Conservation (phyloP, 1,140 invertebrate species). For the Cydia fagiglandana region DNA sequence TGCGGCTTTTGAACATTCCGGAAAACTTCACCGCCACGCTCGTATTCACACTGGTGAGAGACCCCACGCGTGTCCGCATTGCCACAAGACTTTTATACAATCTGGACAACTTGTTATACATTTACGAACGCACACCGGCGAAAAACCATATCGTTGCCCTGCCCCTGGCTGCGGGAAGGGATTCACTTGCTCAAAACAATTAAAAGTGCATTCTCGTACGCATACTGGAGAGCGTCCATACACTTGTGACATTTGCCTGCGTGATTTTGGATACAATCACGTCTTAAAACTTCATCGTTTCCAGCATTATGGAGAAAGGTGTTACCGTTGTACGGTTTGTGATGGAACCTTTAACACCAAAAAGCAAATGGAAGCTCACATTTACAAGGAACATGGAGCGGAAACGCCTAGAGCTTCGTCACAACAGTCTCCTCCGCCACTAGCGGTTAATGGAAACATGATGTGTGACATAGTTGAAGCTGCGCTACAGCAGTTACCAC, state of each 20-base stretch:
- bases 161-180: conserved; percentile 90
- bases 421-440: conserved; percentile 54
- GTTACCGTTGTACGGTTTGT: conserved; percentile 94
- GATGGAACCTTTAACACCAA: conserved; percentile 93
- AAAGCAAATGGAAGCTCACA: conserved; percentile 93
- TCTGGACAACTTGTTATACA: conserved; percentile 92
- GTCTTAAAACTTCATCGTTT: conserved; percentile 93
- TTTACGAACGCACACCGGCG: conserved; percentile 92
- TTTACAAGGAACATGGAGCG: conserved; percentile 91
- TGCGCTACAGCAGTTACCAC: conserved; percentile 81
- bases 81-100: conserved; percentile 94
- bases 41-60: conserved; percentile 94
- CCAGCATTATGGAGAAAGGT: conserved; percentile 94
- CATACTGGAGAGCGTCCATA: conserved; percentile 93
- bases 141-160: conserved; percentile 93
- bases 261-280: conserved; percentile 91
- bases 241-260: conserved; percentile 81
- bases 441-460: conserved; percentile 81
- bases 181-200: conserved; percentile 93
- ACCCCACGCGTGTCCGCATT: conserved; percentile 96
- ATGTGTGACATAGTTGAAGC: conserved; percentile 86
- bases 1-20: conserved; percentile 94
- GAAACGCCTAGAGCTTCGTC: conserved; percentile 74
- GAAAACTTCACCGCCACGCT: conserved; percentile 95
- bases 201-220: conserved; percentile 91